Conservation (phyloP, 2,797 vertebrate genomes). For the Gobio occitaniae region DNA sequence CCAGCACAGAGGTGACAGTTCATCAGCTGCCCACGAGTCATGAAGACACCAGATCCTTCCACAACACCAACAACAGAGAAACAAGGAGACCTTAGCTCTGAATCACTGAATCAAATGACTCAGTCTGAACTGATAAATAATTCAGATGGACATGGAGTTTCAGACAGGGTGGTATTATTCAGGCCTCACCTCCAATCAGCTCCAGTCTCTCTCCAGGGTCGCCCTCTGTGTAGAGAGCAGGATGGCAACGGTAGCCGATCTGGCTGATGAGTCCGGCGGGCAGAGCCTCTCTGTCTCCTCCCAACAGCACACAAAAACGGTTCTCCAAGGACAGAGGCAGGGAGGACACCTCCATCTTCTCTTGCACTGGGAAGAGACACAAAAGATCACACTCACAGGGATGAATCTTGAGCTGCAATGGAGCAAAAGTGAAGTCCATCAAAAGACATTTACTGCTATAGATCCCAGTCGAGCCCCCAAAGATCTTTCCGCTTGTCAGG, state of each 20-base stretch:
- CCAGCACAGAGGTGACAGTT: conserved; percentile 96
- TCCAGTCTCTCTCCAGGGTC: conserved; percentile 97
- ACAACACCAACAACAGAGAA: conserved; percentile 57
- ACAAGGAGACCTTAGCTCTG: conserved; percentile 53
- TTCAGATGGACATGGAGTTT: conserved; percentile 35
- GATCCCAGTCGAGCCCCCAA: conserved; percentile 84
- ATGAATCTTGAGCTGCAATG: conserved; percentile 7
- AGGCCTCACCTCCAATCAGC: conserved; percentile 89
- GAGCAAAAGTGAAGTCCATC: conserved; percentile 18
- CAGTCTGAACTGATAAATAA: conserved; percentile 38
- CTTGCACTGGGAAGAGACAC: conserved; percentile 77
- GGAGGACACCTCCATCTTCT: conserved; percentile 89
- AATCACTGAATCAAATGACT: conserved; percentile 49
- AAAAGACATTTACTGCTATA: conserved; percentile 82
- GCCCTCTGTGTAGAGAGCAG: conserved; percentile 95
- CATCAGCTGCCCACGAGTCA: conserved; percentile 97
- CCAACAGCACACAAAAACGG: conserved; percentile 93
- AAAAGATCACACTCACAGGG: conserved; percentile 46
- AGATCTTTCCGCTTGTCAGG: conserved; percentile 88
- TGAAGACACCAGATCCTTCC: conserved; percentile 93
- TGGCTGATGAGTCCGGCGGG: conserved; percentile 96
- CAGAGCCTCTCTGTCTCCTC: conserved; percentile 92
- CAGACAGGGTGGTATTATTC: conserved; percentile 25
- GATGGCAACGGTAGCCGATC: conserved; percentile 96
- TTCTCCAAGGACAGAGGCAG: conserved; percentile 87